phyloP scores from a whole-genome alignment of 2,113 vertebrate species.

The Phylloscopus trochiloides region DNA sequence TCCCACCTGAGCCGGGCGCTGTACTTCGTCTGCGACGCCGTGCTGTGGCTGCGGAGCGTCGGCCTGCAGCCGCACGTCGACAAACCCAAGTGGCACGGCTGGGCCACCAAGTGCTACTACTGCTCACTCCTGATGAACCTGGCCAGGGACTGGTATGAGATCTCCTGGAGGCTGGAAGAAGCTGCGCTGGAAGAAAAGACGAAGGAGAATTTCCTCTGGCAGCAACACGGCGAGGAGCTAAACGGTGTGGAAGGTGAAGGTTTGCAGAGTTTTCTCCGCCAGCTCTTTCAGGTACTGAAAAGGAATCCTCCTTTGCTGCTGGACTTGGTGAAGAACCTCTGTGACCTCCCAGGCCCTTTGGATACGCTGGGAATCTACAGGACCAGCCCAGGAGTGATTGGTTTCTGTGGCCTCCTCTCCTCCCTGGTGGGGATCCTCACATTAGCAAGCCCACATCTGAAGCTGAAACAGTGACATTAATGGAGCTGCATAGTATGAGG shows the following conservation, averaged over 20 bases:
- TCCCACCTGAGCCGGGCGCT: slow-evolving; percentile 83
- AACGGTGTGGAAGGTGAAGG: slow-evolving; percentile 62
- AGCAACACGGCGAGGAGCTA: neutral
- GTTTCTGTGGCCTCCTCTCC: slow-evolving; percentile 87
- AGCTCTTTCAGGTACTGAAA: slow-evolving; percentile 75
- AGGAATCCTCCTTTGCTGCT: slow-evolving; percentile 82
- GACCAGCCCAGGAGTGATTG: slow-evolving; percentile 82
- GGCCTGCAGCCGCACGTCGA: slow-evolving; percentile 76
- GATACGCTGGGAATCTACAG: slow-evolving; percentile 83
- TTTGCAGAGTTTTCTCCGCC: slow-evolving; percentile 74
- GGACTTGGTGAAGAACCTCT: slow-evolving; percentile 88
- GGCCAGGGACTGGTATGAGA: slow-evolving; percentile 80
- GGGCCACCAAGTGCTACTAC: slow-evolving; percentile 84
- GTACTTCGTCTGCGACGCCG: slow-evolving; percentile 88
- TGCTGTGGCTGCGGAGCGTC: slow-evolving; percentile 81
- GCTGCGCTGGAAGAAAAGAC: slow-evolving; percentile 43
- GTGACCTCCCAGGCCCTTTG: slow-evolving; percentile 88
- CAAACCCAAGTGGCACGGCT: slow-evolving; percentile 79
- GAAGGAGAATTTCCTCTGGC: neutral
- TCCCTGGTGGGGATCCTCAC: slow-evolving; percentile 88
- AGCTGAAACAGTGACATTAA: slow-evolving; percentile 67
- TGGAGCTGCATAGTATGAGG: neutral
- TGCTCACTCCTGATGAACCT: slow-evolving; percentile 83
- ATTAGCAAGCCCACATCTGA: slow-evolving; percentile 80
- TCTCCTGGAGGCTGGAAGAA: slow-evolving; percentile 75